A percentile compares a stretch with the other conserved stretches of the same genome.
phyloP scores from a whole-genome alignment of 2,797 vertebrate species.

The Gobio occitaniae region DNA sequence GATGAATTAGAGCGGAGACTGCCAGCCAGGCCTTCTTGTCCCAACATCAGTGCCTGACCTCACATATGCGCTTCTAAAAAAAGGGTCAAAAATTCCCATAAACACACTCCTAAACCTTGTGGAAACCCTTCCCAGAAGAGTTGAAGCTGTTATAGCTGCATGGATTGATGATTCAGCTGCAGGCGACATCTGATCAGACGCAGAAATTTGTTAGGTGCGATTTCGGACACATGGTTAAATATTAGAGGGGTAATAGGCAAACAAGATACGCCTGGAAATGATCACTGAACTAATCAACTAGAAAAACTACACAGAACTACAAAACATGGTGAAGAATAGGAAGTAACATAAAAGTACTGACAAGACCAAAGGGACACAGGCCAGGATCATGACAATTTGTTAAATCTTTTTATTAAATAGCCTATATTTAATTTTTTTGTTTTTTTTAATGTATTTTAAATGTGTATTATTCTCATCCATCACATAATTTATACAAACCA shows the following conservation, averaged over 20 bases:
- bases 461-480: neutral
- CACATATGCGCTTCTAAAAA: too few relatives aligned
- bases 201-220: too few relatives aligned
- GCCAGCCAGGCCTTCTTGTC: too few relatives aligned
- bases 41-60: too few relatives aligned
- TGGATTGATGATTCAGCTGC: too few relatives aligned
- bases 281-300: neutral
- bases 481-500: neutral
- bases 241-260: neutral
- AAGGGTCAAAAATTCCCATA: too few relatives aligned
- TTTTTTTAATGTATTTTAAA: neutral
- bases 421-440: neutral
- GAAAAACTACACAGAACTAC: neutral
- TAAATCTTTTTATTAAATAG: neutral
- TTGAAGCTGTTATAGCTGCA: too few relatives aligned
- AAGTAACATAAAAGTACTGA: neutral
- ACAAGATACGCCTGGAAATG: neutral
- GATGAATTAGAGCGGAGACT: too few relatives aligned
- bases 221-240: neutral
- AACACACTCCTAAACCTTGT: too few relatives aligned
- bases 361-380: neutral
- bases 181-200: too few relatives aligned
- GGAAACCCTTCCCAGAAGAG: too few relatives aligned
- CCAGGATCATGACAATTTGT: neutral
- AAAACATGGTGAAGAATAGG: neutral